These are phyloP conservation scores for Apotomis capreana DNA, from an alignment of 2,888 invertebrate species.

Conservation along the genomic window DNA sequence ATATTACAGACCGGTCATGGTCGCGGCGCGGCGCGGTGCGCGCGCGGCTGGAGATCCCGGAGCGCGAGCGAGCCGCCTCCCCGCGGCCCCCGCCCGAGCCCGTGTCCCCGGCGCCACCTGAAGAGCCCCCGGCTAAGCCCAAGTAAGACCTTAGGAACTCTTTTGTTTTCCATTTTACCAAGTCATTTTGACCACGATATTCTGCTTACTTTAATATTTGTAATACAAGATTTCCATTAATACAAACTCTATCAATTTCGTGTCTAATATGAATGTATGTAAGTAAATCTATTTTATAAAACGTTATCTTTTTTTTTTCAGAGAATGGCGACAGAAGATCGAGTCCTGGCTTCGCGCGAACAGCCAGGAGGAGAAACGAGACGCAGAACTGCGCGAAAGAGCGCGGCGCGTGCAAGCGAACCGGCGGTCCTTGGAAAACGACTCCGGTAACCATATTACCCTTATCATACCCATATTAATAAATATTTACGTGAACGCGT, in stretches of 20 bases:
- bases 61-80: slow-evolving; percentile 83
- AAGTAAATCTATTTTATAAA: neutral
- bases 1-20: slow-evolving; percentile 91
- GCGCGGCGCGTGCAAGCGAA: slow-evolving; percentile 87
- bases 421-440: slow-evolving; percentile 91
- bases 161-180: too few relatives aligned
- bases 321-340: slow-evolving; percentile 95
- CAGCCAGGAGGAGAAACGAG: slow-evolving; percentile 90
- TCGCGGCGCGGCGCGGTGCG: slow-evolving; percentile 89
- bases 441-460: slow-evolving; percentile 85
- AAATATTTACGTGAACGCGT: too few relatives aligned
- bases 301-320: slow-evolving; percentile 54
- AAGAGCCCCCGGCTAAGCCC: slow-evolving; percentile 64
- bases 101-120: slow-evolving; percentile 45
- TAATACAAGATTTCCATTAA: too few relatives aligned
- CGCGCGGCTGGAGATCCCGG: slow-evolving; percentile 92
- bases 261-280: too few relatives aligned
- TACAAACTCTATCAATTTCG: too few relatives aligned
- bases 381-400: slow-evolving; percentile 86
- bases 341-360: slow-evolving; percentile 96
- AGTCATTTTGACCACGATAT: too few relatives aligned
- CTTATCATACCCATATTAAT: too few relatives aligned
- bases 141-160: slow-evolving; percentile 53
- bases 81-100: slow-evolving; percentile 49
- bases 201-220: too few relatives aligned